These are phyloP conservation scores for Petaurus breviceps DNA, from an alignment of 2,113 vertebrate genomes.

Conservation along the genomic window DNA sequence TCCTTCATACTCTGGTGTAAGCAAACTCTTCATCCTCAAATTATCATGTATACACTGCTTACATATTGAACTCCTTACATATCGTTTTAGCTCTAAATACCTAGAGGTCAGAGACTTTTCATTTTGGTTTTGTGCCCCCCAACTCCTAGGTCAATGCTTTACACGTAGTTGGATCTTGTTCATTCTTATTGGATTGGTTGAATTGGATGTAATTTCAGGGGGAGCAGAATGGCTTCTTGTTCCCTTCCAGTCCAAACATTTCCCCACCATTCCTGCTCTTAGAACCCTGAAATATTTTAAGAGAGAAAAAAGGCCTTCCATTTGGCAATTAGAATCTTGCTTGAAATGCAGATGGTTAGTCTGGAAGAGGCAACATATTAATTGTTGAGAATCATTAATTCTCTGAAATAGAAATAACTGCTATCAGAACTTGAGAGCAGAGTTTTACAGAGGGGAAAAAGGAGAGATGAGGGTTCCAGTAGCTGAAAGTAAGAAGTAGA, in stretches of 20 bases:
- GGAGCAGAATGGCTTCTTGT: neutral
- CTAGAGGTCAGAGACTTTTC: neutral
- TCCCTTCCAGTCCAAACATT: neutral
- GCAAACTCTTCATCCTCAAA: neutral
- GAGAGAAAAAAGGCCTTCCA: neutral
- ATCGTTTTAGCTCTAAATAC: neutral
- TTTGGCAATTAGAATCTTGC: neutral
- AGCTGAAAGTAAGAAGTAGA: neutral
- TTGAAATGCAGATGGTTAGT: neutral
- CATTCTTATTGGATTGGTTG: neutral
- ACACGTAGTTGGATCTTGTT: neutral
- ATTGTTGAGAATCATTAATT: too few relatives aligned
- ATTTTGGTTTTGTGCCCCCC: neutral
- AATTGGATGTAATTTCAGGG: neutral
- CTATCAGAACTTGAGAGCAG: neutral
- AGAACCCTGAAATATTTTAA: neutral
- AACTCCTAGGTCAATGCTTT: neutral
- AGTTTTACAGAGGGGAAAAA: neutral
- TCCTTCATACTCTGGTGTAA: neutral
- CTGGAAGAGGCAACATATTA: neutral
- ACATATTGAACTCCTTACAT: neutral
- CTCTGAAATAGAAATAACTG: neutral
- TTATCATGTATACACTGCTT: neutral
- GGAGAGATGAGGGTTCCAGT: neutral
- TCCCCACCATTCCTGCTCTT: neutral